A percentile compares a stretch with the other conserved stretches of the same genome.
Evolutionary conservation across 1,140 invertebrate genomes (phyloP).

Genomic region (Zaprionus capensis): DNA sequence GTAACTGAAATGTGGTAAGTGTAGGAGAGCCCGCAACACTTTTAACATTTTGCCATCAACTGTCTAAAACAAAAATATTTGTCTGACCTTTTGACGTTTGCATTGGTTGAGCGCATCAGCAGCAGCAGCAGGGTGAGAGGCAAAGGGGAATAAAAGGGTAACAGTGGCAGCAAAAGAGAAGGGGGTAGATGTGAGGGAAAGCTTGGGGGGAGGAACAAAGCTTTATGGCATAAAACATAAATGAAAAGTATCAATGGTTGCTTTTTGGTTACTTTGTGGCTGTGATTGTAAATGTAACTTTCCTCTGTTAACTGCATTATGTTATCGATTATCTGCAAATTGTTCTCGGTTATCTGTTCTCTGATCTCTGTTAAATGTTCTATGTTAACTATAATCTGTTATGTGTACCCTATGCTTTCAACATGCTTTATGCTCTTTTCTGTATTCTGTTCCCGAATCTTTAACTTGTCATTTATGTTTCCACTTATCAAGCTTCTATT

Average conservation of each 20-base stretch:
- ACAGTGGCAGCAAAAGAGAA: background rate
- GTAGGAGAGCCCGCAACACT: conserved; percentile 17
- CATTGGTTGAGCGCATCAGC: background rate
- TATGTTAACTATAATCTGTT: background rate
- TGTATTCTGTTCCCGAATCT: background rate
- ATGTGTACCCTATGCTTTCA: background rate
- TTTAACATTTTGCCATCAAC: conserved; percentile 47
- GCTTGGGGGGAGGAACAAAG: background rate
- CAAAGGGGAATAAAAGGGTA: background rate
- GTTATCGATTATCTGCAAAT: background rate
- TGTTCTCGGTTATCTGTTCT: background rate
- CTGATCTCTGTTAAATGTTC: background rate
- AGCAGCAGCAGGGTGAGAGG: background rate
- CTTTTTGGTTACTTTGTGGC: too few relatives aligned
- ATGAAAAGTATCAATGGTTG: background rate
- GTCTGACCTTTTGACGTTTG: conserved; percentile 18
- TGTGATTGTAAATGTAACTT: background rate
- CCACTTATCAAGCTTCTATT: too few relatives aligned
- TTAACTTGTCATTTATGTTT: too few relatives aligned
- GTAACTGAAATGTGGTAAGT: background rate
- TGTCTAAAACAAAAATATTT: conserved; percentile 51
- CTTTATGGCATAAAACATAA: background rate
- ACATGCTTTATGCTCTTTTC: too few relatives aligned
- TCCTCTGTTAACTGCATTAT: background rate
- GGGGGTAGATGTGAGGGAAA: background rate